phyloP scores from a whole-genome alignment of 1,140 invertebrate species.

The Drosophila santomea region DNA sequence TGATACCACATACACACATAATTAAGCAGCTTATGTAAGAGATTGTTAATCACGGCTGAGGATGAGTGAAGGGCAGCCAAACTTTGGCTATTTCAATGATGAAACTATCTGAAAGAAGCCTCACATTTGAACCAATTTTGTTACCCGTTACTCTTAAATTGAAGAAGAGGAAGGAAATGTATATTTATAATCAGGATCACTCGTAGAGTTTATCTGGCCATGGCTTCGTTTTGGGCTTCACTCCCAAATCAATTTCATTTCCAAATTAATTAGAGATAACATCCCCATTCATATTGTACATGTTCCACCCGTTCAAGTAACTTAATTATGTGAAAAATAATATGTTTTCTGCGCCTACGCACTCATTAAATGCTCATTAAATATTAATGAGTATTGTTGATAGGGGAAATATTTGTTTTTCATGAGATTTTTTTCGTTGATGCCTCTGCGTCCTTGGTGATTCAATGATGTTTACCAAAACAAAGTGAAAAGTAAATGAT shows the following conservation, averaged over 20 bases:
- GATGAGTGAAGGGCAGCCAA: background rate
- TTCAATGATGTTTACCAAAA: conserved; percentile 9
- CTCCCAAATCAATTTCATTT: background rate
- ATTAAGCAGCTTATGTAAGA: conserved; percentile 33
- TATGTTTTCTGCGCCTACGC: conserved; percentile 28
- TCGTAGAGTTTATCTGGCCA: no score
- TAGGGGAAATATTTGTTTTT: conserved; percentile 24
- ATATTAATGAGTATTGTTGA: conserved; percentile 42
- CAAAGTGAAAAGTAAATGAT: conserved; percentile 15
- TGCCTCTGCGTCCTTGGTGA: conserved; percentile 8
- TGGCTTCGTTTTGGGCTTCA: no score
- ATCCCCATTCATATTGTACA: background rate
- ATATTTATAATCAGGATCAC: no score
- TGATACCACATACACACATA: conserved; percentile 13
- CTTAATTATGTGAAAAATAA: conserved; percentile 44
- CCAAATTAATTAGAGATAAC: background rate
- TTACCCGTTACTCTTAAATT: no score
- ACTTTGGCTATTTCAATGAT: background rate
- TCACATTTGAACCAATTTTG: no score
- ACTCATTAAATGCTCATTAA: conserved; percentile 40
- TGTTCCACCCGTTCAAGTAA: conserved; percentile 26
- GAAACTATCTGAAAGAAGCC: background rate
- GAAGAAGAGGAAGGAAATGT: no score
- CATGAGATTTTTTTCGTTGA: conserved; percentile 4
- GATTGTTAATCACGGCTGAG: conserved; percentile 31